Conservation (phyloP, 1,140 invertebrate species). For the Sweltsa coloradensis region DNA sequence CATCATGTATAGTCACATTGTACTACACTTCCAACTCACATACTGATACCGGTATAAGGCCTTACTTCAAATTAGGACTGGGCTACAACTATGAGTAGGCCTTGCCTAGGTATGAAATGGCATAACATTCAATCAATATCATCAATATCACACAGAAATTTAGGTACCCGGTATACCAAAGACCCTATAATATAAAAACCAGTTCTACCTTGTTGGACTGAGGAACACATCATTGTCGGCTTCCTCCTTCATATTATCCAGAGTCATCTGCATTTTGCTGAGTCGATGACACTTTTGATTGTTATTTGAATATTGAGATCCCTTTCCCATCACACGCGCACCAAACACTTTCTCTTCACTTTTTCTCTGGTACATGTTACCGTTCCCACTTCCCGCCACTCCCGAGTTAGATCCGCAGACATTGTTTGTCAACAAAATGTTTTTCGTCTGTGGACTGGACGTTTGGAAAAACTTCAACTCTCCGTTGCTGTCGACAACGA, state of each 20-base stretch:
- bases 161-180: too few relatives aligned
- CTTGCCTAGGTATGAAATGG: too few relatives aligned
- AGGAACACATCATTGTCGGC: slow-evolving; percentile 57
- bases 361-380: neutral
- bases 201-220: slow-evolving; percentile 46
- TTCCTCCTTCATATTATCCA: slow-evolving; percentile 41
- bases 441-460: slow-evolving; percentile 16
- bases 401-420: neutral
- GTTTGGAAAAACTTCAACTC: slow-evolving; percentile 50
- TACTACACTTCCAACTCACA: too few relatives aligned
- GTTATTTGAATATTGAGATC: slow-evolving; percentile 20
- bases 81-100: too few relatives aligned
- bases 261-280: slow-evolving; percentile 21
- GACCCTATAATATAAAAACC: slow-evolving; percentile 1
- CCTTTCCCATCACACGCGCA: neutral
- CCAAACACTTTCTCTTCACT: too few relatives aligned
- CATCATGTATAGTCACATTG: too few relatives aligned
- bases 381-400: neutral
- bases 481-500: slow-evolving; percentile 48
- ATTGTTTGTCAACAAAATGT: neutral
- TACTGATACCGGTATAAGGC: too few relatives aligned
- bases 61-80: too few relatives aligned
- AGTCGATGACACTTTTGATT: slow-evolving; percentile 24
- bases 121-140: too few relatives aligned
- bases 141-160: too few relatives aligned